Evolutionary conservation across 64 coral and sea anemone species (phyloP).

Genomic region (Porites australiensis): DNA sequence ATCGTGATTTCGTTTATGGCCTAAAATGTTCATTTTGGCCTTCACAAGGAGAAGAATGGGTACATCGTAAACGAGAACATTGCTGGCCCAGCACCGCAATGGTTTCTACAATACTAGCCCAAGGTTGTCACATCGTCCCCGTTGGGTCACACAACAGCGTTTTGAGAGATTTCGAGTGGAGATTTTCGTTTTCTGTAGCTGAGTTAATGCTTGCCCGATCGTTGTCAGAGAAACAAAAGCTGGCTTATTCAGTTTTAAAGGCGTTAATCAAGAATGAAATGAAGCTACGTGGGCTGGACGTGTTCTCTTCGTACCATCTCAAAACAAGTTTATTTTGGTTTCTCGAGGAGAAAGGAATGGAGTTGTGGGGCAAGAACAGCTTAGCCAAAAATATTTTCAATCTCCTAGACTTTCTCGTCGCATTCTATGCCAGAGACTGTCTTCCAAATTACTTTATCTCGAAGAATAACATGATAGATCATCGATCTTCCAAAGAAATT

Average conservation of each 20-base stretch:
- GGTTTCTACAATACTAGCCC: constrained; percentile 26
- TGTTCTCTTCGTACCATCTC: constrained; percentile 82
- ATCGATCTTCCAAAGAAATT: constrained; percentile 65
- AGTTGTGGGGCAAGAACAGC: constrained; percentile 11
- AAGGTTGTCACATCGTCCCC: constrained; percentile 76
- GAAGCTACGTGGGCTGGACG: constrained; percentile 52
- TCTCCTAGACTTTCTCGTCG: constrained; percentile 64
- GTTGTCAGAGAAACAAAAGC: constrained; percentile 69
- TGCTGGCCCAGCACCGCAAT: constrained; percentile 53
- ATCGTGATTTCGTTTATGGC: constrained; percentile 87
- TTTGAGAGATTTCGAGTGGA: constrained; percentile 74
- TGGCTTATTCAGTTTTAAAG: constrained; percentile 79
- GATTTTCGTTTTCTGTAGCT: constrained; percentile 78
- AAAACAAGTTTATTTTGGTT: constrained; percentile 85
- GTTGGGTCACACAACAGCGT: constrained; percentile 70
- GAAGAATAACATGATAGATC: constrained; percentile 86
- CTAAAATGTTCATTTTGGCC: constrained; percentile 87
- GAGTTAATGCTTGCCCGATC: constrained; percentile 66
- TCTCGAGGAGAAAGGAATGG: constrained; percentile 56
- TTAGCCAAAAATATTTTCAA: constrained; percentile 63
- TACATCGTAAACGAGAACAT: constrained; percentile 23
- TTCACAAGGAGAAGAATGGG: constrained; percentile 83
- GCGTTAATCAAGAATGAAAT: constrained; percentile 79
- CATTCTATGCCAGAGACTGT: constrained; percentile 61
- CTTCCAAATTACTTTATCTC: constrained; percentile 79